Conservation (phyloP, 2,888 invertebrate genomes). For the Cephus runcator region DNA sequence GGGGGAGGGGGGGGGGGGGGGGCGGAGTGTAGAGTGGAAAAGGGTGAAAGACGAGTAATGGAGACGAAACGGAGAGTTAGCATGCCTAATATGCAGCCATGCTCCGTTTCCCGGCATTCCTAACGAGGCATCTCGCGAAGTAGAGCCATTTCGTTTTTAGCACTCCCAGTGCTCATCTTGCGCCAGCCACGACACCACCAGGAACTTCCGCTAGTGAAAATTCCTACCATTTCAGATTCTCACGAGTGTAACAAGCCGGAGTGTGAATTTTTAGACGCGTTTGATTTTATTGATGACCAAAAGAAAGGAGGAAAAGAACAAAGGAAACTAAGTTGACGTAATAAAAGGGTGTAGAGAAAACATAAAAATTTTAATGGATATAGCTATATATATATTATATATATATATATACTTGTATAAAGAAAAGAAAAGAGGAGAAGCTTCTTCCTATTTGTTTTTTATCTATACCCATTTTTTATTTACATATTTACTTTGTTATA, state of each 20-base stretch:
- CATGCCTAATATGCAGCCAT: not conserved
- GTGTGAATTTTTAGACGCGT: not conserved
- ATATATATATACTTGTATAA: too few species aligned
- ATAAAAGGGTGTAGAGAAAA: not conserved
- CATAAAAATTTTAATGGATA: not conserved
- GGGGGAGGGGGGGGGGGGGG: too few species aligned
- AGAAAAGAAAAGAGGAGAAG: not conserved
- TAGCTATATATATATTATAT: not conserved
- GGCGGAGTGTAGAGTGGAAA: not conserved
- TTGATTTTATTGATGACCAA: not conserved
- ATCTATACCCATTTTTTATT: too few species aligned
- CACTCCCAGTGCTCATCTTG: not conserved
- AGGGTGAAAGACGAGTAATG: not conserved
- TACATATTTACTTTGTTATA: too few species aligned
- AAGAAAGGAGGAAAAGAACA: not conserved
- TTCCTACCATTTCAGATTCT: too few species aligned
- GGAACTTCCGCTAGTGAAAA: too few species aligned
- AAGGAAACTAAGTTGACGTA: not conserved
- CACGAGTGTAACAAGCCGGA: not conserved
- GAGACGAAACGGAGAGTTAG: slow-evolving; percentile 8
- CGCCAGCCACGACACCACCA: too few species aligned
- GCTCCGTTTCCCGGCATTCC: not conserved
- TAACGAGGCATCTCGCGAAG: not conserved
- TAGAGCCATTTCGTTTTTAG: not conserved
- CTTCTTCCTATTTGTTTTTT: too few species aligned